phyloP scores from a whole-genome alignment of 2,797 vertebrate species.

The Adrianichthys oophorus region DNA sequence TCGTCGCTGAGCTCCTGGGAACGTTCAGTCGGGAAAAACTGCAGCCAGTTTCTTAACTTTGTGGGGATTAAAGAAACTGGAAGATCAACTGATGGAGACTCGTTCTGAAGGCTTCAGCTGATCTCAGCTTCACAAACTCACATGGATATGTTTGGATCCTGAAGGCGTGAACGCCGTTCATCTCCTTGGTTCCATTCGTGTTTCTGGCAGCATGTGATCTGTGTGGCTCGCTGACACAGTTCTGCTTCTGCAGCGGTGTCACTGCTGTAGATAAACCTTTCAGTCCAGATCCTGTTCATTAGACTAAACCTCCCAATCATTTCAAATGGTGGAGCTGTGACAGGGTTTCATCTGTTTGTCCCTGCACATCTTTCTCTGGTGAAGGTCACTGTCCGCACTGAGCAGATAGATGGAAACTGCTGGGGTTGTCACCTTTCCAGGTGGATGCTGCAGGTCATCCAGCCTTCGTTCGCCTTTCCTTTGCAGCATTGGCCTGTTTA shows the following conservation, averaged over 20 bases:
- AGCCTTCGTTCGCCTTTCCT: neutral
- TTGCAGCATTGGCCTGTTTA: neutral
- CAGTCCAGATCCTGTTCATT: neutral
- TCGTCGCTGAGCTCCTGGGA: neutral
- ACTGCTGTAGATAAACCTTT: slow-evolving; percentile 26
- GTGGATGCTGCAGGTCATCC: slow-evolving; percentile 19
- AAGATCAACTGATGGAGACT: no score
- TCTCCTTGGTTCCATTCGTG: neutral
- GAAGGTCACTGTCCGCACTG: slow-evolving; percentile 8
- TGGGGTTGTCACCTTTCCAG: slow-evolving; percentile 6
- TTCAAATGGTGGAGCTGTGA: no score
- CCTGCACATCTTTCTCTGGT: slow-evolving; percentile 18
- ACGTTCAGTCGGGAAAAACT: no score
- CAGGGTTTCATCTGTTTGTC: slow-evolving; percentile 29
- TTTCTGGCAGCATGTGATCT: neutral
- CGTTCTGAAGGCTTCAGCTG: no score
- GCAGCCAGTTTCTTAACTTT: no score
- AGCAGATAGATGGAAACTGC: slow-evolving; percentile 26
- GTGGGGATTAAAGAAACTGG: no score
- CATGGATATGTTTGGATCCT: no score
- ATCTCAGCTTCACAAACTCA: no score
- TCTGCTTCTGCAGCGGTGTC: slow-evolving; percentile 26
- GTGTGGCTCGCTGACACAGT: slow-evolving; percentile 28
- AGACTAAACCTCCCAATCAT: no score
- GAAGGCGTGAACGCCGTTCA: slow-evolving; percentile 7